These are phyloP conservation scores for Eutolmus rufibarbis DNA, from an alignment of 2,888 invertebrate species.

Conservation along the genomic window DNA sequence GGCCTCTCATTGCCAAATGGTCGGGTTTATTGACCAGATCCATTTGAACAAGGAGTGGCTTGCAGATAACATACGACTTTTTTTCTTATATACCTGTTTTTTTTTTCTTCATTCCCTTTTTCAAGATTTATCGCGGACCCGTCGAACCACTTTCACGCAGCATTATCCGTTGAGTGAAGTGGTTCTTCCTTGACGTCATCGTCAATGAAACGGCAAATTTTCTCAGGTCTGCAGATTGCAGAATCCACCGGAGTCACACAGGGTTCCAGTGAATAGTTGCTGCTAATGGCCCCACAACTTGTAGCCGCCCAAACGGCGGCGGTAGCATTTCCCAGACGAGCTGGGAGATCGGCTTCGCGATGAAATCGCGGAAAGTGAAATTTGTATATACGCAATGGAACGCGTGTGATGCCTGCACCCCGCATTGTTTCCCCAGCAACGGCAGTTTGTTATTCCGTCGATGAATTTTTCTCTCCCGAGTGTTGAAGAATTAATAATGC, in stretches of 20 bases:
- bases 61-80: neutral
- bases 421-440: neutral
- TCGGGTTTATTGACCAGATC: constrained; percentile 5
- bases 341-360: neutral
- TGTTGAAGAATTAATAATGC: neutral
- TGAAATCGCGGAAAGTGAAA: neutral
- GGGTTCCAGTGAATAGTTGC: neutral
- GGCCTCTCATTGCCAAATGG: neutral
- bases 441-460: neutral
- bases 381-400: neutral
- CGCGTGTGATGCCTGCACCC: neutral
- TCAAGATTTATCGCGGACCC: neutral
- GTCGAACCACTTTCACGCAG: constrained; percentile 10
- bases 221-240: neutral
- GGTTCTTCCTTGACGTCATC: neutral
- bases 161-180: neutral
- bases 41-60: neutral
- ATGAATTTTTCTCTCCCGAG: neutral
- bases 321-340: neutral
- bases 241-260: neutral
- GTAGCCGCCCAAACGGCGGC: neutral
- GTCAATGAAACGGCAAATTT: neutral
- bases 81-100: neutral
- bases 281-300: neutral
- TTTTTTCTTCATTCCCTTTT: neutral